Conservation (phyloP, 2,113 vertebrate species). For the Scopus umbretta region DNA sequence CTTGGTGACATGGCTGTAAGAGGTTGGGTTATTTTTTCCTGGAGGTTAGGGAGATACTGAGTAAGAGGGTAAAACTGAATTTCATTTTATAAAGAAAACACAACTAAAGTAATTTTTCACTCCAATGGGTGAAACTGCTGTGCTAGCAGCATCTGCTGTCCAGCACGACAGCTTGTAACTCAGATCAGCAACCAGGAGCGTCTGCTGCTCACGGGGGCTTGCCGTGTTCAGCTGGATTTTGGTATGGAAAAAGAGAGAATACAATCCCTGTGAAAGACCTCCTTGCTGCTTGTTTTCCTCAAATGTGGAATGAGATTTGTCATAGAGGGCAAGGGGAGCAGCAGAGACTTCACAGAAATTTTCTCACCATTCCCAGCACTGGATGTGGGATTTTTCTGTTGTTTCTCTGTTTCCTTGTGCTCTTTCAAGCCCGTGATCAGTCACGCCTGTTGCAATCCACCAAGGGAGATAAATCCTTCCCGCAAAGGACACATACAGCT, state of each 20-base stretch:
- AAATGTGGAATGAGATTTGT: background rate
- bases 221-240: background rate
- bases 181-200: background rate
- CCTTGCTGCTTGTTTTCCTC: background rate
- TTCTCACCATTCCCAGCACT: background rate
- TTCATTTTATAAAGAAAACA: background rate
- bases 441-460: background rate
- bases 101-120: background rate
- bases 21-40: background rate
- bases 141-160: background rate
- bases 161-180: background rate
- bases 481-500: background rate
- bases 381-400: background rate
- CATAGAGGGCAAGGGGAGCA: background rate
- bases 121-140: background rate
- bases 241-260: background rate
- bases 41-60: background rate
- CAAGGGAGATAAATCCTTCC: background rate
- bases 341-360: background rate
- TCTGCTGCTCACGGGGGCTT: background rate
- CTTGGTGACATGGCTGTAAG: background rate
- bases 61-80: background rate
- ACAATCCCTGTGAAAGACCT: background rate
- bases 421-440: background rate
- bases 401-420: background rate